Percentiles rank a stretch among this genome's conserved stretches.
These are phyloP conservation scores for Lamellibrachia columna DNA, from an alignment of 2,888 invertebrate species.

Conservation along the genomic window DNA sequence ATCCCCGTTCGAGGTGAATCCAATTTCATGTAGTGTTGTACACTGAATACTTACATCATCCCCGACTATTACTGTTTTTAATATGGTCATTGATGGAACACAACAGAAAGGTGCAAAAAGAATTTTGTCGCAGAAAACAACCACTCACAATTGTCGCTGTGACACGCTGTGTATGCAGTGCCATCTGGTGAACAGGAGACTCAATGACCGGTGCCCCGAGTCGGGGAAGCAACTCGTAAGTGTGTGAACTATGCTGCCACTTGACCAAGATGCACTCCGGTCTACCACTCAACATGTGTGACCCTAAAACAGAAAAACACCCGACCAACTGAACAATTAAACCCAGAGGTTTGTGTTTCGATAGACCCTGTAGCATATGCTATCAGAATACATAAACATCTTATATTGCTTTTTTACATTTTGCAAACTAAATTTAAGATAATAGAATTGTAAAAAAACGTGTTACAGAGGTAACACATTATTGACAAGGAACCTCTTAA, in stretches of 20 bases:
- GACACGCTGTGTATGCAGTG: constrained; percentile 74
- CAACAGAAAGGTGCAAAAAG: constrained; percentile 8
- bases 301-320: constrained; percentile 44
- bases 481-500: no score
- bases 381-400: constrained; percentile 22
- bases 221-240: constrained; percentile 77
- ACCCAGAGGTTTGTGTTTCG: neutral
- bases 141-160: constrained; percentile 74
- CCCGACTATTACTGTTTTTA: neutral
- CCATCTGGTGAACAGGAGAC: constrained; percentile 74
- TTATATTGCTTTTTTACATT: neutral
- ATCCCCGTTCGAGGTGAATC: no score
- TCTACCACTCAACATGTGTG: constrained; percentile 80
- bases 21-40: no score
- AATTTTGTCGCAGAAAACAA: neutral
- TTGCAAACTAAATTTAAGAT: neutral
- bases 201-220: constrained; percentile 75
- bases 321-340: neutral
- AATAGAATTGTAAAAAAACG: no score
- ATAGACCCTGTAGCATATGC: constrained; percentile 13
- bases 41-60: no score
- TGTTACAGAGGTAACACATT: no score
- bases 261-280: constrained; percentile 81
- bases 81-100: neutral
- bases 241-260: constrained; percentile 70